Conservation (phyloP, 1,140 invertebrate species). For the Drosophila seguyi region DNA sequence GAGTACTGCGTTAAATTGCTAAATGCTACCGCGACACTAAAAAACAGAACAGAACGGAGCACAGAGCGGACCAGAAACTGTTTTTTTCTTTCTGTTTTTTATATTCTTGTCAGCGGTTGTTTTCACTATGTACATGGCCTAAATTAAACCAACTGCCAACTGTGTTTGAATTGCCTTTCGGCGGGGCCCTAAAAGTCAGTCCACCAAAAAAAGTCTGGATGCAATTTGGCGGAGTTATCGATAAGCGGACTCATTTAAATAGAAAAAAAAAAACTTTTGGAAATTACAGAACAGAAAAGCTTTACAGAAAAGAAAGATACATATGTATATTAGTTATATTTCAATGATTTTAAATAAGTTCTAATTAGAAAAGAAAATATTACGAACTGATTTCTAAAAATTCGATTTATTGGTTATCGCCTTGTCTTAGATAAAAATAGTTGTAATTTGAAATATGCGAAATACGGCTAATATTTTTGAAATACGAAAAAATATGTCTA, state of each 20-base stretch:
- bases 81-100: slow-evolving; percentile 22
- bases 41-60: slow-evolving; percentile 43
- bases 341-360: not conserved
- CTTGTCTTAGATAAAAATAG: too few species aligned
- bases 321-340: not conserved
- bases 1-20: slow-evolving; percentile 82
- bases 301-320: too few species aligned
- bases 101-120: slow-evolving; percentile 57
- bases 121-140: slow-evolving; percentile 70
- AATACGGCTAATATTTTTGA: too few species aligned
- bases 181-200: slow-evolving; percentile 2
- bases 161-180: slow-evolving; percentile 64
- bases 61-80: slow-evolving; percentile 33
- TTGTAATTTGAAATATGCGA: too few species aligned
- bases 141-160: slow-evolving; percentile 77
- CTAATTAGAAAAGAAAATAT: not conserved
- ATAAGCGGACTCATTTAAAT: not conserved
- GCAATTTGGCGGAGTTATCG: slow-evolving; percentile 4
- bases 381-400: too few species aligned
- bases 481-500: too few species aligned
- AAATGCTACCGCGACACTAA: slow-evolving; percentile 77
- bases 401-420: too few species aligned
- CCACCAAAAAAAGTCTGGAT: slow-evolving; percentile 34
- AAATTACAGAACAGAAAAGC: not conserved
- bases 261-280: not conserved